Percentiles rank a stretch among this genome's conserved stretches.
These are phyloP conservation scores for Parochlus steinenii DNA, from an alignment of 2,888 invertebrate species.

Conservation along the genomic window DNA sequence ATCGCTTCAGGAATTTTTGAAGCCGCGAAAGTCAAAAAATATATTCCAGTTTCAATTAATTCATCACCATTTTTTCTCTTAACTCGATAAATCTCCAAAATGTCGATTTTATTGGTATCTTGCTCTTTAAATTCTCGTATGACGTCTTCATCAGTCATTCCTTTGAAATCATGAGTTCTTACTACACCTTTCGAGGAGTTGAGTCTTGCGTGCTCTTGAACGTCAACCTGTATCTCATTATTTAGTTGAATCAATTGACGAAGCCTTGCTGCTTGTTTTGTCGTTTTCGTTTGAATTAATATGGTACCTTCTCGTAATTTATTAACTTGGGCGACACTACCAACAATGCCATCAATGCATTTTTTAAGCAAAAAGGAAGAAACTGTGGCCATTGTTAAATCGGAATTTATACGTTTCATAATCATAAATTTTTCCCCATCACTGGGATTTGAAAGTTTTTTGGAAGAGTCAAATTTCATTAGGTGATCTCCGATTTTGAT, in stretches of 20 bases:
- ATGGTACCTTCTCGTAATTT: too few species aligned
- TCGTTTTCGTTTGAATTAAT: too few species aligned
- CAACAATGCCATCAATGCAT: not conserved
- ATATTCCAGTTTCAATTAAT: not conserved
- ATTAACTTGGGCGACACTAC: too few species aligned
- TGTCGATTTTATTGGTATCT: too few species aligned
- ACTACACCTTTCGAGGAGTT: too few species aligned
- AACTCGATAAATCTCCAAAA: not conserved
- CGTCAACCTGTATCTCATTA: too few species aligned
- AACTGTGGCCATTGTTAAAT: not conserved
- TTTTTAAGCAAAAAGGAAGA: not conserved
- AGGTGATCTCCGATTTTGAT: too few species aligned
- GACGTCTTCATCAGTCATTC: not conserved
- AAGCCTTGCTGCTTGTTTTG: too few species aligned
- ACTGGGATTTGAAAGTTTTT: not conserved
- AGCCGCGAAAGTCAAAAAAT: not conserved
- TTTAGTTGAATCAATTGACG: too few species aligned
- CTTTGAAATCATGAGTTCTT: too few species aligned
- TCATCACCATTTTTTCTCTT: not conserved
- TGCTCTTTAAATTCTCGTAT: not conserved
- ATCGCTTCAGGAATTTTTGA: not conserved
- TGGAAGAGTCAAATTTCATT: too few species aligned
- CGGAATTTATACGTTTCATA: not conserved
- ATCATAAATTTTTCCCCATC: not conserved
- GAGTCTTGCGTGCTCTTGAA: too few species aligned